Conservation (phyloP, 1,140 invertebrate genomes). For the Lysiphlebus fabarum region DNA sequence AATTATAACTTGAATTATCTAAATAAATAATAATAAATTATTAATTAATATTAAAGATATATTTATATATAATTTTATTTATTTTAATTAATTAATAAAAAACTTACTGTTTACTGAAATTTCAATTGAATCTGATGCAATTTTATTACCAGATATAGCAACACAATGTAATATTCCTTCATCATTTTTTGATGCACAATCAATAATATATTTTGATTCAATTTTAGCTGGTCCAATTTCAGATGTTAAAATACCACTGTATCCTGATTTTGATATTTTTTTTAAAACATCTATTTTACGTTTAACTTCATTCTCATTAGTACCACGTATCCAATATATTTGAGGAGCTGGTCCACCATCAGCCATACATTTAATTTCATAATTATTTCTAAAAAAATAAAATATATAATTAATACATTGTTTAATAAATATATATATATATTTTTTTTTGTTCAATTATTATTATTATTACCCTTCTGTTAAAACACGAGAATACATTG, state of each 20-base stretch:
- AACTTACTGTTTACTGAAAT: conserved; percentile 4
- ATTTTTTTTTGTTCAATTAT: neutral
- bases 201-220: conserved; percentile 20
- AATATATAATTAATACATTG: neutral
- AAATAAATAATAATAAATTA: neutral
- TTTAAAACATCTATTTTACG: conserved; percentile 7
- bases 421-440: neutral
- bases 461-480: conserved; percentile 5
- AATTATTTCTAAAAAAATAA: conserved; percentile 6
- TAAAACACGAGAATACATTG: neutral
- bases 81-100: neutral
- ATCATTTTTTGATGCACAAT: conserved; percentile 20
- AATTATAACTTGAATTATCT: neutral
- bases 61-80: neutral
- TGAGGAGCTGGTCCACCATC: conserved; percentile 14
- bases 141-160: conserved; percentile 11
- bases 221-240: neutral
- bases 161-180: conserved; percentile 17
- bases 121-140: conserved; percentile 5
- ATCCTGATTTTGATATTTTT: conserved; percentile 1
- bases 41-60: neutral
- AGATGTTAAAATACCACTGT: neutral
- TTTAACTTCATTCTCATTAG: neutral
- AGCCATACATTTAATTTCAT: conserved; percentile 14
- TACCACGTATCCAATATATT: conserved; percentile 16